Base-by-base conservation (phyloP, 2,113 vertebrate species). In the Chaetura pelagica region DNA sequence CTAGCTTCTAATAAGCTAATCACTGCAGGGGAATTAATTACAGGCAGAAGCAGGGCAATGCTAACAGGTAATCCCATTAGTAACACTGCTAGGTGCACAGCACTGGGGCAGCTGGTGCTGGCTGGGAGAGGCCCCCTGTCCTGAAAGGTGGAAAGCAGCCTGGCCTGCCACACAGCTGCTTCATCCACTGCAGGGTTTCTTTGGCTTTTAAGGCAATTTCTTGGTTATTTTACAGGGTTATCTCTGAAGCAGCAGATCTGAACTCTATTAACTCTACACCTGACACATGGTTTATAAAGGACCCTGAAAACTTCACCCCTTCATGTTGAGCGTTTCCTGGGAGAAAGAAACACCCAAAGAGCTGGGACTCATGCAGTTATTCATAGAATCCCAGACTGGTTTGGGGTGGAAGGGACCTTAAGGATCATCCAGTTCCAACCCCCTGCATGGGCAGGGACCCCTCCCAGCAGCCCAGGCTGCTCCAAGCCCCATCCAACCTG, bases 1-100 rank as follows among this genome's bases (percentile, higher is more conserved):
- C 40, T 54, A n/a, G 5, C 67, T 26, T 15, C 59, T 18, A 26
- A 71, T 16, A 30, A 20, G 9, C 1, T 15, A 49, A 3, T 44
- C 3, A 16, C 52, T 40, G 6, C 35, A 38, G 42, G 15, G 46
- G 12, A 61, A 34, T 49, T 32, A 66, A 62, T 92, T 27, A 16
- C 24, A 90, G 61, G 18, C 4, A 42, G 69, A 15, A 59, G 4
- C 48, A 26, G 55, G 30, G 57, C 59, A 9, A 0, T 1, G 63
- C 23, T 51, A 49, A 12, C 21, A 44, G 52, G 2, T 15, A 12
- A 59, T 19, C n/a, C 2, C 66, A 12, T 42, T n/a, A 75, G 67
- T 7, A 30, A 15, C 49, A 0, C 42, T 9, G 44, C 30, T n/a
- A 35, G 27, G 18, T 0, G 9, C 26, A 35, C 59, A 5, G 1